These are phyloP conservation scores for Leucophora obtusa DNA, from an alignment of 2,888 invertebrate species.

Conservation along the genomic window DNA sequence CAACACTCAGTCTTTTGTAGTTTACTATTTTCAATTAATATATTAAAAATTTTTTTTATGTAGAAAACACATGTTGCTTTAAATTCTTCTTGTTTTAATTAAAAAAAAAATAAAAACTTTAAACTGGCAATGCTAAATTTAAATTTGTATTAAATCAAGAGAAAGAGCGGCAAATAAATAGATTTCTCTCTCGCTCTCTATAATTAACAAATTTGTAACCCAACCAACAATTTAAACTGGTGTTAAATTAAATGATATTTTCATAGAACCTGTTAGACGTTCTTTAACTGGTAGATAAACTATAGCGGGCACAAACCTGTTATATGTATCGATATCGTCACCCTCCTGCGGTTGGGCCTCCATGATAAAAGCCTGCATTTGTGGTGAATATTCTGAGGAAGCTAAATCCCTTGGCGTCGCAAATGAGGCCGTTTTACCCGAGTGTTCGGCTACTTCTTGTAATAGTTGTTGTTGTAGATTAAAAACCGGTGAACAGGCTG, in stretches of 20 bases:
- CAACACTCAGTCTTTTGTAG: slow-evolving; percentile 76
- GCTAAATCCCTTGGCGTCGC: slow-evolving; percentile 80
- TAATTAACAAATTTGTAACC: neutral
- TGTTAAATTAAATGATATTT: slow-evolving; percentile 94
- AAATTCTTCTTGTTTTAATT: slow-evolving; percentile 53
- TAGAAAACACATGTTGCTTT: slow-evolving; percentile 36
- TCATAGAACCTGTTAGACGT: slow-evolving; percentile 90
- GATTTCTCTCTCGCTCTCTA: neutral
- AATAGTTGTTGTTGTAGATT: slow-evolving; percentile 65
- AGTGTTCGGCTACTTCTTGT: slow-evolving; percentile 75
- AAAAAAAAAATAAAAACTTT: slow-evolving; percentile 40
- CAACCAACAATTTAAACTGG: slow-evolving; percentile 84
- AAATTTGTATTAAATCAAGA: neutral
- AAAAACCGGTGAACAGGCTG: slow-evolving; percentile 68
- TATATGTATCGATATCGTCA: slow-evolving; percentile 55
- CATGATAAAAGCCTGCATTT: slow-evolving; percentile 96
- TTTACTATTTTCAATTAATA: slow-evolving; percentile 69
- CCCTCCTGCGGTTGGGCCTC: slow-evolving; percentile 80
- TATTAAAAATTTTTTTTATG: slow-evolving; percentile 40
- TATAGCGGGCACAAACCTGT: slow-evolving; percentile 91
- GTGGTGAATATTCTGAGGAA: slow-evolving; percentile 74
- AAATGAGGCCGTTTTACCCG: slow-evolving; percentile 81
- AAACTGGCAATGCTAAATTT: slow-evolving; percentile 68
- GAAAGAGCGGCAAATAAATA: neutral
- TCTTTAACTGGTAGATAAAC: slow-evolving; percentile 96